A percentile compares a stretch with the other conserved stretches of the same genome.
Conservation (phyloP, 2,797 vertebrate species). For the Semotilus atromaculatus region DNA sequence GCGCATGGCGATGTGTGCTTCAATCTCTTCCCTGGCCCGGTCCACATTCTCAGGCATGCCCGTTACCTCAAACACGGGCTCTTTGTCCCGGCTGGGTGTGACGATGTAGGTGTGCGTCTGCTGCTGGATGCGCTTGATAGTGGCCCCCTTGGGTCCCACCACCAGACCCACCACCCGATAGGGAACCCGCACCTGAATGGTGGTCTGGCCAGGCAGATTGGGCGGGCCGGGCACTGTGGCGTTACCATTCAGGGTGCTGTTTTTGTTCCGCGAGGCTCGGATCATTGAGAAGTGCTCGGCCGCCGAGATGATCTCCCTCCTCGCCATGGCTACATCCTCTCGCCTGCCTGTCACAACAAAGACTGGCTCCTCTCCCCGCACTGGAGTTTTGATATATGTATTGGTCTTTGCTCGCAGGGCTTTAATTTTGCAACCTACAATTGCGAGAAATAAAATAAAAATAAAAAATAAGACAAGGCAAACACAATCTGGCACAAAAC, state of each 20-base stretch:
- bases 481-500: conserved; percentile 30
- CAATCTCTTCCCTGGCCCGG: conserved; percentile 93
- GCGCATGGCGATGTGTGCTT: conserved; percentile 94
- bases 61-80: conserved; percentile 95
- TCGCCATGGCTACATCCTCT: conserved; percentile 96
- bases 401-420: conserved; percentile 96
- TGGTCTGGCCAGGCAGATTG: conserved; percentile 93
- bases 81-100: conserved; percentile 94
- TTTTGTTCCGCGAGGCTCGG: conserved; percentile 93
- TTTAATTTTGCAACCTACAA: conserved; percentile 97
- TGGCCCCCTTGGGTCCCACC: conserved; percentile 94
- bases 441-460: conserved; percentile 22
- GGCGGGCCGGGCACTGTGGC: conserved; percentile 86
- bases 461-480: conserved; percentile 52
- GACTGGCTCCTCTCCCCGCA: conserved; percentile 95
- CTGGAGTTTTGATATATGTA: conserved; percentile 98
- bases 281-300: conserved; percentile 98
- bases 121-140: conserved; percentile 96
- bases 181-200: conserved; percentile 96
- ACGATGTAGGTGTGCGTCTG: conserved; percentile 98
- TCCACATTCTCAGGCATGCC: conserved; percentile 98
- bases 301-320: conserved; percentile 95
- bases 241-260: conserved; percentile 83
- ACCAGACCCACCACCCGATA: conserved; percentile 95
- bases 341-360: conserved; percentile 96